phyloP scores from a whole-genome alignment of 2,797 vertebrate genomes.

The Periparus ater region DNA sequence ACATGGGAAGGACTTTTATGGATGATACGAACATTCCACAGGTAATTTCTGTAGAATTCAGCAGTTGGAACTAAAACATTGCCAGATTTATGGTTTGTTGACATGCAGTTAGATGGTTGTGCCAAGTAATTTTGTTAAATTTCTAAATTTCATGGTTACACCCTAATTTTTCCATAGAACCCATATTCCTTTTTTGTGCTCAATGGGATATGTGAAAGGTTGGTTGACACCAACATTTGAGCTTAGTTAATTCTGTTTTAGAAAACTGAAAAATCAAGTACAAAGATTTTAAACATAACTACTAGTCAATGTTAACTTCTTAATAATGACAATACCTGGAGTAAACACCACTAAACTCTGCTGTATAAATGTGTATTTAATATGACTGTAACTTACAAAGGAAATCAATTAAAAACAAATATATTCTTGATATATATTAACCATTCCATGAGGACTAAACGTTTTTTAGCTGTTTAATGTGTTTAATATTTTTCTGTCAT shows the following conservation, averaged over 20 bases:
- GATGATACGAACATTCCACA: no score
- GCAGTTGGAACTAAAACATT: neutral
- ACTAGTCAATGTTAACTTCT: neutral
- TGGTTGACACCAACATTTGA: neutral
- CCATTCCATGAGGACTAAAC: neutral
- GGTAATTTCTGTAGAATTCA: neutral
- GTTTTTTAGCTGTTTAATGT: neutral
- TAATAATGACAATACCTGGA: neutral
- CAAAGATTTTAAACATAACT: neutral
- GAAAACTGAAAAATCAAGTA: neutral
- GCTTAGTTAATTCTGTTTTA: neutral
- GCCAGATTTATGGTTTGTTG: neutral
- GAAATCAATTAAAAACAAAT: neutral
- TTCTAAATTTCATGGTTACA: neutral
- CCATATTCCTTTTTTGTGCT: neutral
- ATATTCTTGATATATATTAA: neutral
- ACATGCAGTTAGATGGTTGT: neutral
- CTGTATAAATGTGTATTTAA: neutral
- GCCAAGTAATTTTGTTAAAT: neutral
- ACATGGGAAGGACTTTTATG: no score
- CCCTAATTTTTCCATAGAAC: neutral
- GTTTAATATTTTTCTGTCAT: slow-evolving; percentile 37
- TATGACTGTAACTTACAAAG: neutral
- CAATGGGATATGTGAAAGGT: neutral
- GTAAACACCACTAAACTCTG: neutral